Percentiles rank a stretch among this genome's conserved stretches.
Conservation (phyloP, 2,797 vertebrate species). For the Macrochelys suwanniensis region DNA sequence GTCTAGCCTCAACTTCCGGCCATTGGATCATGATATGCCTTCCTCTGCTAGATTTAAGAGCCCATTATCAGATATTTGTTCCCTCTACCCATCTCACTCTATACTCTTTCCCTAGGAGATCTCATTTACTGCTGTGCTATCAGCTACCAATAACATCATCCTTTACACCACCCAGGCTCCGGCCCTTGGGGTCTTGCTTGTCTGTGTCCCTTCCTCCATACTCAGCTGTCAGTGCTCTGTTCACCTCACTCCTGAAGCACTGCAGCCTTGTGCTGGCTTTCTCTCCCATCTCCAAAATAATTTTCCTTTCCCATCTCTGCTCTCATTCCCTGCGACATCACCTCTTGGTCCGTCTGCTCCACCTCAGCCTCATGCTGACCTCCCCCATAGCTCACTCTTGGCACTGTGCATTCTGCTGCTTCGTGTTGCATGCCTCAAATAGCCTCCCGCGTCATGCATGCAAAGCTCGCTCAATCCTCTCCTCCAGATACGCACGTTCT, state of each 20-base stretch:
- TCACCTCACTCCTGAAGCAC: fast-evolving
- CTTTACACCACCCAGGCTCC: not conserved
- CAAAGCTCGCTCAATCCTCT: not conserved
- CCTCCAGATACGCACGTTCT: not conserved
- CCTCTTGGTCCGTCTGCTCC: not conserved
- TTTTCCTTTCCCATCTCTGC: not conserved
- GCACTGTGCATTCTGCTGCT: not conserved
- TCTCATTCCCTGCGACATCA: not conserved
- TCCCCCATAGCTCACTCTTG: not conserved
- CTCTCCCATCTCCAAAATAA: not conserved
- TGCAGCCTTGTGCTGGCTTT: not conserved
- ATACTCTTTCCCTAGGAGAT: not conserved
- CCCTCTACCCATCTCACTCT: not conserved
- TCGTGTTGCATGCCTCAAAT: not conserved
- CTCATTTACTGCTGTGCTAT: not conserved
- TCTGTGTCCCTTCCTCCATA: fast-evolving
- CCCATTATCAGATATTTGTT: not conserved
- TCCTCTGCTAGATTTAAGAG: not conserved
- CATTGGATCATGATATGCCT: not conserved
- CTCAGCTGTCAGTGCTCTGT: not conserved
- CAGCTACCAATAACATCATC: not conserved
- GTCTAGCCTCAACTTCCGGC: not conserved
- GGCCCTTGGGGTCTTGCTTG: not conserved
- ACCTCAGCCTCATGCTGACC: not conserved
- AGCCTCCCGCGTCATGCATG: not conserved